These are phyloP conservation scores for Lithosia quadra DNA, from an alignment of 2,888 invertebrate species.

Conservation along the genomic window DNA sequence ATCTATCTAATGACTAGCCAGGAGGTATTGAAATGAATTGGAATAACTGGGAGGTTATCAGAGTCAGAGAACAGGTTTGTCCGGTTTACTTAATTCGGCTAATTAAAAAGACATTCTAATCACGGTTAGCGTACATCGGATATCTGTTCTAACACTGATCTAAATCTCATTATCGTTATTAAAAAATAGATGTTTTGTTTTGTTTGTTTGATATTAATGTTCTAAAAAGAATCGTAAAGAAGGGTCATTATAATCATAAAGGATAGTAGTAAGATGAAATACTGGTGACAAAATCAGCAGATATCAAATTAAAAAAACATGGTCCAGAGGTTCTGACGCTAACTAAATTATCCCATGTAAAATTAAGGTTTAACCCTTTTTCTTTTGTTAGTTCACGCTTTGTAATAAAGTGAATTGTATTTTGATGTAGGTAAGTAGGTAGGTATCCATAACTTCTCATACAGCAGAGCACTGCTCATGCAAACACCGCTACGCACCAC, in stretches of 20 bases:
- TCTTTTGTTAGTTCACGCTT: neutral
- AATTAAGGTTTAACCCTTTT: neutral
- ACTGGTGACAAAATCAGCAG: neutral
- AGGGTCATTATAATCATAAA: neutral
- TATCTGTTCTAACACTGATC: conserved; percentile 6
- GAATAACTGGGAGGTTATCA: too few species aligned
- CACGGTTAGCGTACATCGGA: conserved; percentile 42
- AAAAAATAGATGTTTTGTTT: neutral
- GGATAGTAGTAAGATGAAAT: neutral
- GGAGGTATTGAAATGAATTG: conserved; percentile 35
- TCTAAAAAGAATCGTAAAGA: neutral
- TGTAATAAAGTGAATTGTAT: neutral
- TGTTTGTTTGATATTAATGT: neutral
- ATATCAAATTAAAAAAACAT: too few species aligned
- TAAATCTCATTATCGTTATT: neutral
- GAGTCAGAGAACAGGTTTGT: too few species aligned
- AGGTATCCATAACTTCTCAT: conserved; percentile 29
- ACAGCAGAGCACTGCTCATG: conserved; percentile 36
- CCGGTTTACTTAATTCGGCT: conserved; percentile 51
- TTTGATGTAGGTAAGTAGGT: neutral
- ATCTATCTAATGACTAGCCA: neutral
- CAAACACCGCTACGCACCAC: conserved; percentile 55
- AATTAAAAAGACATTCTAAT: conserved; percentile 54
- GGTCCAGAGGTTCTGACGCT: too few species aligned
- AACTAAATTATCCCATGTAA: neutral